Evolutionary conservation across 2,888 invertebrate genomes (phyloP).

Genomic region (Strigamia crassipes): DNA sequence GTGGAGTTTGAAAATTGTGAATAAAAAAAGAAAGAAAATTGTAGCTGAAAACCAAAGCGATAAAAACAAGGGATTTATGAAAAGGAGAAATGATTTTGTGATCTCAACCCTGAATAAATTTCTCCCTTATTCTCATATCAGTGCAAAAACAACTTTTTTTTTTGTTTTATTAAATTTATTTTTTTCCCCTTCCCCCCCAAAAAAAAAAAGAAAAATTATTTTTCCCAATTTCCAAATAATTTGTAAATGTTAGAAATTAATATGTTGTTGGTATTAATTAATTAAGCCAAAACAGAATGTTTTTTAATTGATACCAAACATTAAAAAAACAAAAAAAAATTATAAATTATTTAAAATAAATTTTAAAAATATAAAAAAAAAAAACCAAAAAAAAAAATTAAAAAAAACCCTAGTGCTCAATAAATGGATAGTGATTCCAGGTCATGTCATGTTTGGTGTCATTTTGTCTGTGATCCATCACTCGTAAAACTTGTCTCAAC

Average conservation of each 20-base stretch:
- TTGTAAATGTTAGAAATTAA: constrained; percentile 12
- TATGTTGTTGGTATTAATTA: constrained; percentile 33
- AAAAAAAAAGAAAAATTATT: too few species aligned
- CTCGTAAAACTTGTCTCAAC: constrained; percentile 37
- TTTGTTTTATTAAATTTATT: neutral
- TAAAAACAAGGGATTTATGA: neutral
- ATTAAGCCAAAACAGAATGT: neutral
- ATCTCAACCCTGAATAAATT: neutral
- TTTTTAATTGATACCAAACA: constrained; percentile 1
- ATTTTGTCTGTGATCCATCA: constrained; percentile 42
- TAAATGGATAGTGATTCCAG: constrained; percentile 40
- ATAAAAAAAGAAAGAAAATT: neutral
- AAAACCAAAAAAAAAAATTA: neutral
- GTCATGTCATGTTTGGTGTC: constrained; percentile 38
- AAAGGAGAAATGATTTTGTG: neutral
- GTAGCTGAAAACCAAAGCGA: constrained; percentile 9
- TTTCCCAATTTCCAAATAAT: neutral
- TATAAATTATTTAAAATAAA: neutral
- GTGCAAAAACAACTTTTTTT: neutral
- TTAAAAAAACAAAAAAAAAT: neutral
- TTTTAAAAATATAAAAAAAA: neutral
- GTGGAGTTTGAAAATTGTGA: neutral
- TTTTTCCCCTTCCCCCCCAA: too few species aligned
- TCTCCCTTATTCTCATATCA: constrained; percentile 26
- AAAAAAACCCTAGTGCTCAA: constrained; percentile 40